These are phyloP conservation scores for Troilus luridus DNA, from an alignment of 2,888 invertebrate species.

Conservation along the genomic window DNA sequence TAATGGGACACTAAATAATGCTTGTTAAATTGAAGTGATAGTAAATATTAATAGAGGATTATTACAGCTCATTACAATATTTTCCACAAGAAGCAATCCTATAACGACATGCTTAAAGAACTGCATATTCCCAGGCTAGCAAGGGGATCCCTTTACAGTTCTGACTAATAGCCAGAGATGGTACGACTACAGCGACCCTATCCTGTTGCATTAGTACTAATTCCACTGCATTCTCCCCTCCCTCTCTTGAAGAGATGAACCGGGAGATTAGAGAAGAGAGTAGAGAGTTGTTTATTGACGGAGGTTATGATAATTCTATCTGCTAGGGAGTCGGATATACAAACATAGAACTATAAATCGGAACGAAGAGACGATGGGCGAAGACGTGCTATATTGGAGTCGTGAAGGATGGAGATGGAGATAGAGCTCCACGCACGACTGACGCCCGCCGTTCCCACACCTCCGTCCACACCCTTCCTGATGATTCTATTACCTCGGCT, in stretches of 20 bases:
- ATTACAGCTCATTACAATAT: too few relatives aligned
- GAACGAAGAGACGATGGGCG: not conserved
- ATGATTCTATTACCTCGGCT: constrained; percentile 2
- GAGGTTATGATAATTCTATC: constrained; percentile 41
- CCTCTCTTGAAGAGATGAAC: not conserved
- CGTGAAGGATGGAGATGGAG: constrained; percentile 23
- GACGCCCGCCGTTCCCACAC: not conserved
- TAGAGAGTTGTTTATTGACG: constrained; percentile 28
- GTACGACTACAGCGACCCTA: not conserved
- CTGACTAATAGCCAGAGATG: not conserved
- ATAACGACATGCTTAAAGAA: too few relatives aligned
- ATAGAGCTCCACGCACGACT: constrained; percentile 41
- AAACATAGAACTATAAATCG: constrained; percentile 34
- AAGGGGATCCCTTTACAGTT: not conserved
- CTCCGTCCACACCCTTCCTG: constrained; percentile 3
- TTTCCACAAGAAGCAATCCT: too few relatives aligned
- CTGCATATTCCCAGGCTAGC: too few relatives aligned
- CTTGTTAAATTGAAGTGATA: too few relatives aligned
- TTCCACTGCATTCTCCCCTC: not conserved
- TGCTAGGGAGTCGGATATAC: constrained; percentile 7
- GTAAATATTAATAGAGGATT: too few relatives aligned
- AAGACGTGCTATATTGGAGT: constrained; percentile 50
- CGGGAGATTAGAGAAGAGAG: not conserved
- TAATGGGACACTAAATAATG: too few relatives aligned
- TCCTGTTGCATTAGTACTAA: constrained; percentile 7